These are phyloP conservation scores for Alca torda DNA, from an alignment of 2,797 vertebrate genomes.

Conservation along the genomic window DNA sequence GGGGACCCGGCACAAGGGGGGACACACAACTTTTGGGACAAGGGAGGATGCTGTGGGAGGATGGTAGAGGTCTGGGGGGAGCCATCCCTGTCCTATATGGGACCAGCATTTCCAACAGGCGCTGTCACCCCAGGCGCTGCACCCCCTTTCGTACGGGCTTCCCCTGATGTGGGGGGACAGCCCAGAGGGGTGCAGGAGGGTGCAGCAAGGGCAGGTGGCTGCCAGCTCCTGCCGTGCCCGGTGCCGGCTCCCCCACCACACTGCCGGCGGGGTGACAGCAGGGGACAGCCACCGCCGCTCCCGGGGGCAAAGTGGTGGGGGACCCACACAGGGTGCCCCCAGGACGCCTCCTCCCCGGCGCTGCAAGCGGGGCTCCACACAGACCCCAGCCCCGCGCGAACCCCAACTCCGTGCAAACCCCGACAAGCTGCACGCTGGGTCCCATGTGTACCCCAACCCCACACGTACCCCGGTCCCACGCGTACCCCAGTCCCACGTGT, in stretches of 20 bases:
- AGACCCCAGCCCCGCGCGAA: neutral
- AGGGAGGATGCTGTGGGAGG: neutral
- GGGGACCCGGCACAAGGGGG: too few species aligned
- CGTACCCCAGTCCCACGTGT: neutral
- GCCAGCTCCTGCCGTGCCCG: neutral
- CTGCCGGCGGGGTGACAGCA: neutral
- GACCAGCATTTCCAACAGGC: neutral
- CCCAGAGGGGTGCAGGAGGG: neutral
- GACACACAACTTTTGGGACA: neutral
- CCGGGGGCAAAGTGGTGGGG: too few species aligned
- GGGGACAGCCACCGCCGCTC: accelerated
- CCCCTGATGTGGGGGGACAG: neutral
- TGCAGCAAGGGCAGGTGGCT: neutral
- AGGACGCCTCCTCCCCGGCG: neutral
- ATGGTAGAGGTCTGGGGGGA: neutral
- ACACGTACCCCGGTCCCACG: neutral
- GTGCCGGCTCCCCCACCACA: neutral
- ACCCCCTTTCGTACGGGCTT: neutral
- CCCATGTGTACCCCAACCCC: too few species aligned
- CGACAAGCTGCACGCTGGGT: too few species aligned
- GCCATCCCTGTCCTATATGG: neutral
- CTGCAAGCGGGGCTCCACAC: neutral
- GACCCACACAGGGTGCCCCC: neutral
- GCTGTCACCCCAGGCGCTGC: neutral
- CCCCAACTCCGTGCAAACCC: neutral